A percentile compares a stretch with the other conserved stretches of the same genome.
These are phyloP conservation scores for Podarcis raffonei DNA, from an alignment of 2,113 vertebrate genomes.

Conservation along the genomic window DNA sequence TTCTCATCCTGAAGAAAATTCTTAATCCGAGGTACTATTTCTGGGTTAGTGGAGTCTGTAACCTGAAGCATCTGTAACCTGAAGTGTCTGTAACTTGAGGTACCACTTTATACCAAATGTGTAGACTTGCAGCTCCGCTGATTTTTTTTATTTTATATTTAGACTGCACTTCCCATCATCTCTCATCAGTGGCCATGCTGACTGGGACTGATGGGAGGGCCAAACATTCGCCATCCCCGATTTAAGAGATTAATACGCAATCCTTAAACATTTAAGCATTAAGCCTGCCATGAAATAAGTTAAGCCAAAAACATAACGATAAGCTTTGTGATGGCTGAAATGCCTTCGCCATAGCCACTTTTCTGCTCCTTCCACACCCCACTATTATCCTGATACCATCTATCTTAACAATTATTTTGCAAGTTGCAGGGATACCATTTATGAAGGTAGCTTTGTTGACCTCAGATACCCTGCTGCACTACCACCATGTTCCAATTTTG, in stretches of 20 bases:
- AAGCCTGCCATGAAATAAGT: background rate
- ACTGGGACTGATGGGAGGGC: too few relatives aligned
- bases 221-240: background rate
- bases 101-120: background rate
- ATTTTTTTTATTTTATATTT: background rate
- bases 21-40: too few relatives aligned
- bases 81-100: too few relatives aligned
- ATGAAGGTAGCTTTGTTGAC: background rate
- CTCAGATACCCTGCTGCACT: background rate
- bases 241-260: background rate
- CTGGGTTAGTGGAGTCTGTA: too few relatives aligned
- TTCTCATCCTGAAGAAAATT: too few relatives aligned
- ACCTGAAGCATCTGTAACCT: too few relatives aligned
- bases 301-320: background rate
- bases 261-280: background rate
- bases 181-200: too few relatives aligned
- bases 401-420: background rate
- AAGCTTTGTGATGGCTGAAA: background rate
- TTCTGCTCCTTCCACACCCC: background rate
- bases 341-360: background rate
- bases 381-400: background rate
- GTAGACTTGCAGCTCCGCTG: background rate
- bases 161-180: too few relatives aligned
- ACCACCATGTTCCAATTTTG: background rate
- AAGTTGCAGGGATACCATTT: background rate